Evolutionary conservation across 2,888 invertebrate genomes (phyloP).

Genomic region (Dicyrtoma fusca): DNA sequence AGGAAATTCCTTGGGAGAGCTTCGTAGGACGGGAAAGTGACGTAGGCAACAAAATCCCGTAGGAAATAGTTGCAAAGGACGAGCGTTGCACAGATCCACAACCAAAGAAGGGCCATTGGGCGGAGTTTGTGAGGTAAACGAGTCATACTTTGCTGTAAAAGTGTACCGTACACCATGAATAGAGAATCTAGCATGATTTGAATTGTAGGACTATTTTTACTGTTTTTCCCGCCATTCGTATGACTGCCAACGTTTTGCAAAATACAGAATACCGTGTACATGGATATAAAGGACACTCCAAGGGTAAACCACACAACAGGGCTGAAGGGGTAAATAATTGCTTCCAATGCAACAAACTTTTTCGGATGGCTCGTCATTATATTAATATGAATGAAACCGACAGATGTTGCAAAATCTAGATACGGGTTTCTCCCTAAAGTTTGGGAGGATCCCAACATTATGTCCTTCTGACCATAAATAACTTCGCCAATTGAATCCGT

Average conservation of each 20-base stretch:
- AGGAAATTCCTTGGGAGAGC: not conserved
- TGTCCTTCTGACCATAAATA: slow-evolving; percentile 11
- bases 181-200: too few species aligned
- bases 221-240: too few species aligned
- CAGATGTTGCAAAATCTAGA: not conserved
- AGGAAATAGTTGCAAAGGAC: not conserved
- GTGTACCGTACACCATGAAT: too few species aligned
- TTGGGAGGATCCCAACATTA: not conserved
- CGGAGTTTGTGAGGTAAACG: too few species aligned
- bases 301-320: not conserved
- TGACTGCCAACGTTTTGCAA: not conserved
- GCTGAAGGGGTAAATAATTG: not conserved
- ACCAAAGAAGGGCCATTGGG: too few species aligned
- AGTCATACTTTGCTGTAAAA: too few species aligned
- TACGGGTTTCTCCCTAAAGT: slow-evolving; percentile 1
- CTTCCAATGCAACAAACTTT: not conserved
- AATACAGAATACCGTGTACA: not conserved
- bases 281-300: not conserved
- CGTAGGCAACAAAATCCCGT: slow-evolving; percentile 18
- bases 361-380: slow-evolving; percentile 4
- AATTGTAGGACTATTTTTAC: not conserved
- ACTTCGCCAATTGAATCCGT: slow-evolving; percentile 3
- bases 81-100: not conserved
- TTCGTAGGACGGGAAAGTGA: slow-evolving; percentile 4
- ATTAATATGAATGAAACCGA: not conserved